Conservation (phyloP, 2,113 vertebrate genomes). For the Willisornis vidua region DNA sequence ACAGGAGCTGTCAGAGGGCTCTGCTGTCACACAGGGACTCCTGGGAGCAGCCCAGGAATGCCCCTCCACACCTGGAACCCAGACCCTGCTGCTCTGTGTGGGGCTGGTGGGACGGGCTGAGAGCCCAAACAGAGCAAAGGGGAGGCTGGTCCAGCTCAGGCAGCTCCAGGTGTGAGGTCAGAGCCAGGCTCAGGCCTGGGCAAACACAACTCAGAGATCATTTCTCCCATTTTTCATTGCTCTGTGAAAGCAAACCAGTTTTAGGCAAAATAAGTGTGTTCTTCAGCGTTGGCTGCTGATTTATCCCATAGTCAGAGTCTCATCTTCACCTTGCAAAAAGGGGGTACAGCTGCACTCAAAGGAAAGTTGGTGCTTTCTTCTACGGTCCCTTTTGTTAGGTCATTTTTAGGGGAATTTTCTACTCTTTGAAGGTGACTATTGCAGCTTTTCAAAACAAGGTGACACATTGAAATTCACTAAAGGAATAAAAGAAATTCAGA, state of each 20-base stretch:
- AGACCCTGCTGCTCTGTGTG: too few species aligned
- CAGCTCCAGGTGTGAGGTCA: neutral
- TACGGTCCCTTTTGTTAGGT: neutral
- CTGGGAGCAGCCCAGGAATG: neutral
- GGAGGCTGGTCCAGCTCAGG: neutral
- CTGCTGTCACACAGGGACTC: neutral
- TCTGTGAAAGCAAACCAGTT: neutral
- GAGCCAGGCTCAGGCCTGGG: neutral
- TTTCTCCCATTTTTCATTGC: too few species aligned
- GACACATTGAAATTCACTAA: neutral
- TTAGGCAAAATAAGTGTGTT: neutral
- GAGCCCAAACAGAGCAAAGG: fast-evolving
- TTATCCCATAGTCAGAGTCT: neutral
- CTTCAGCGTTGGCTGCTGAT: neutral
- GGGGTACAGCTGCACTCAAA: neutral
- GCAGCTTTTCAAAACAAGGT: neutral
- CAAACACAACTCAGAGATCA: neutral
- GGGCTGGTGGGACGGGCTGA: too few species aligned
- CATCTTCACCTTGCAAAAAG: neutral
- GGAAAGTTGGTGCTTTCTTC: neutral
- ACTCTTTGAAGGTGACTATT: neutral
- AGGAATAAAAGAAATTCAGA: neutral
- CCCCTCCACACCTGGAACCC: too few species aligned
- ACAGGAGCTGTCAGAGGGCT: neutral
- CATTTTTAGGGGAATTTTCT: neutral